Evolutionary conservation across 2,797 vertebrate genomes (phyloP).

Genomic region (Uromys caudimaculatus): DNA sequence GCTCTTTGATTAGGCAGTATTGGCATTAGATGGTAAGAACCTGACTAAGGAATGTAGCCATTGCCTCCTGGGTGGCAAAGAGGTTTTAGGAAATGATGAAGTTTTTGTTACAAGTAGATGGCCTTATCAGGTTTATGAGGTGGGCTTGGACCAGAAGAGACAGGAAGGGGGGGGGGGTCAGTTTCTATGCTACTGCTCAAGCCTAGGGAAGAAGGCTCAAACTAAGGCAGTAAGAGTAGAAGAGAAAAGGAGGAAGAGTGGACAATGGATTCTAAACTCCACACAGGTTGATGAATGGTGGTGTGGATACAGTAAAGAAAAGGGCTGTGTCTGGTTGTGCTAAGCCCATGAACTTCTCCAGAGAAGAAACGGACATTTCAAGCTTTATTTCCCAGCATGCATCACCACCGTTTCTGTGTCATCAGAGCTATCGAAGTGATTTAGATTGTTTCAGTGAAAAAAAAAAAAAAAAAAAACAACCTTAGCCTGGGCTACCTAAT

Average conservation of each 20-base stretch:
- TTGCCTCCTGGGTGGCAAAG: not conserved
- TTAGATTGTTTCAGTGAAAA: constrained; percentile 8
- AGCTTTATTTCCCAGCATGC: not conserved
- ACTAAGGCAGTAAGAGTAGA: not conserved
- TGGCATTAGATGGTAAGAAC: not conserved
- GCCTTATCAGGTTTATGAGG: not conserved
- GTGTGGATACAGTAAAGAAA: not conserved
- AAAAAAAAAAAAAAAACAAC: not conserved
- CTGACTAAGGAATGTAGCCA: constrained; percentile 2
- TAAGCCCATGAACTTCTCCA: not conserved
- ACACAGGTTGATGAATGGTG: not conserved
- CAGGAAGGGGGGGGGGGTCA: not conserved
- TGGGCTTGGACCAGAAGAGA: not conserved
- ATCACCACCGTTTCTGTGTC: not conserved
- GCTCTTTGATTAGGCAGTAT: not conserved
- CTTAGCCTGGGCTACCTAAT: not conserved
- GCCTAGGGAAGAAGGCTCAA: not conserved
- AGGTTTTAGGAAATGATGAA: not conserved
- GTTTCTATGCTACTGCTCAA: not conserved
- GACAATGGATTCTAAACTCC: not conserved
- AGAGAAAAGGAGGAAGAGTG: not conserved
- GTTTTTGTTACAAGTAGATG: not conserved
- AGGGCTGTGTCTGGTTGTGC: not conserved
- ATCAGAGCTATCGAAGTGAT: not conserved
- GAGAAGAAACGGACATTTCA: not conserved